phyloP scores from a whole-genome alignment of 2,888 invertebrate genomes.

The Nephrotoma guestfalica region DNA sequence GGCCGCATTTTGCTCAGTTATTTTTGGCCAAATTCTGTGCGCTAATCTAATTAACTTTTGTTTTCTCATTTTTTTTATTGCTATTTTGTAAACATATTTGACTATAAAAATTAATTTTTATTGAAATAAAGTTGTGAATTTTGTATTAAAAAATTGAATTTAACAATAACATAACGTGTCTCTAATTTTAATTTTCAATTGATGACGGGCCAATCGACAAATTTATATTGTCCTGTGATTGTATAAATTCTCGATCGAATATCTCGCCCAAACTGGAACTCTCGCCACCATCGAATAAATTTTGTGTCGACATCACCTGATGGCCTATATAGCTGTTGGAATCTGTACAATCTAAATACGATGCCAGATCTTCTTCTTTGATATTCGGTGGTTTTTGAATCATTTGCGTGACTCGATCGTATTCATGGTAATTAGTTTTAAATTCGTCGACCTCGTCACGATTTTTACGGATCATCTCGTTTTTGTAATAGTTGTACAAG shows the following conservation, averaged over 20 bases:
- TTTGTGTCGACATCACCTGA: background rate
- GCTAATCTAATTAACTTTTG: background rate
- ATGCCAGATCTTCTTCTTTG: background rate
- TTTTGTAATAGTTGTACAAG: constrained; percentile 30
- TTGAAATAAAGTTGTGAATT: background rate
- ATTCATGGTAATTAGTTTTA: constrained; percentile 26
- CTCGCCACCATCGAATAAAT: background rate
- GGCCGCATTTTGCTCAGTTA: background rate
- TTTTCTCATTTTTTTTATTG: background rate
- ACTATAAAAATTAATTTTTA: background rate
- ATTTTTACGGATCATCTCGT: constrained; percentile 26
- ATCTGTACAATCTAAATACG: background rate
- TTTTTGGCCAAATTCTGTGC: background rate
- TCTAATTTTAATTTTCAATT: background rate
- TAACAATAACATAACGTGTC: background rate
- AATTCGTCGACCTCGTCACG: constrained; percentile 26
- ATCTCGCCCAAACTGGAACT: background rate
- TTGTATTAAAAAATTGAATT: background rate
- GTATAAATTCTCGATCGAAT: background rate
- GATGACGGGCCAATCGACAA: background rate
- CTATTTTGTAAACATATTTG: background rate
- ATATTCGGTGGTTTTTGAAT: constrained; percentile 20
- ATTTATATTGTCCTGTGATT: constrained; percentile 2
- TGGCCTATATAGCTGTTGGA: background rate
- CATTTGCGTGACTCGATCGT: constrained; percentile 30